These are phyloP conservation scores for Polypedilum pembai DNA, from an alignment of 1,140 invertebrate species.

Conservation along the genomic window DNA sequence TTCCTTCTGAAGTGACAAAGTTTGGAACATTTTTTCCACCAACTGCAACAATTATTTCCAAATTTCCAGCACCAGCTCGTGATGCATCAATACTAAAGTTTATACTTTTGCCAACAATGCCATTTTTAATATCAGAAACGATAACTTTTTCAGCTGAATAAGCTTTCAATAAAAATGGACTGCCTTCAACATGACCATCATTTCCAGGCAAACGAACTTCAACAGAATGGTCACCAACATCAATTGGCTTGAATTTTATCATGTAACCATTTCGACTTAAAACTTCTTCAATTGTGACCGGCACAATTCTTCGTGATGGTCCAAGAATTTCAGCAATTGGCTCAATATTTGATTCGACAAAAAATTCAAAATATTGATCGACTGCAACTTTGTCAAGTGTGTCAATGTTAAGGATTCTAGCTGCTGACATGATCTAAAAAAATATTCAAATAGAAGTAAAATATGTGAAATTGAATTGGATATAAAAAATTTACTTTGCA, in stretches of 20 bases:
- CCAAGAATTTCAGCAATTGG: conserved; percentile 73
- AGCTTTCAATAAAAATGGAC: conserved; percentile 90
- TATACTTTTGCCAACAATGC: conserved; percentile 82
- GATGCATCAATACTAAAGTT: conserved; percentile 83
- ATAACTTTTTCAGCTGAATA: conserved; percentile 81
- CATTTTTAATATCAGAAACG: conserved; percentile 82
- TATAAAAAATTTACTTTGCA: conserved; percentile 51
- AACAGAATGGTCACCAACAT: conserved; percentile 90
- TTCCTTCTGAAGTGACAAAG: conserved; percentile 95
- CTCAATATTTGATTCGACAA: conserved; percentile 67
- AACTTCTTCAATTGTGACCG: conserved; percentile 52
- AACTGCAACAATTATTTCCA: conserved; percentile 97
- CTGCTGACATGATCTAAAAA: conserved; percentile 51
- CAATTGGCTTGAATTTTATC: conserved; percentile 76
- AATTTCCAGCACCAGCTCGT: conserved; percentile 78
- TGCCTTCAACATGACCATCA: conserved; percentile 80
- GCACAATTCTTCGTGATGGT: conserved; percentile 60
- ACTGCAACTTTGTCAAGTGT: conserved; percentile 89
- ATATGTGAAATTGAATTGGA: too few species aligned
- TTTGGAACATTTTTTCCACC: conserved; percentile 96
- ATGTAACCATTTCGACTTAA: conserved; percentile 47
- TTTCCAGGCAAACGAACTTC: conserved; percentile 60
- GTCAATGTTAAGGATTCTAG: conserved; percentile 65
- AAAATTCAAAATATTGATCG: conserved; percentile 71
- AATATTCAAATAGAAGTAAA: conserved; percentile 29